These are phyloP conservation scores for Uria aalge DNA, from an alignment of 2,113 vertebrate species.

Conservation along the genomic window DNA sequence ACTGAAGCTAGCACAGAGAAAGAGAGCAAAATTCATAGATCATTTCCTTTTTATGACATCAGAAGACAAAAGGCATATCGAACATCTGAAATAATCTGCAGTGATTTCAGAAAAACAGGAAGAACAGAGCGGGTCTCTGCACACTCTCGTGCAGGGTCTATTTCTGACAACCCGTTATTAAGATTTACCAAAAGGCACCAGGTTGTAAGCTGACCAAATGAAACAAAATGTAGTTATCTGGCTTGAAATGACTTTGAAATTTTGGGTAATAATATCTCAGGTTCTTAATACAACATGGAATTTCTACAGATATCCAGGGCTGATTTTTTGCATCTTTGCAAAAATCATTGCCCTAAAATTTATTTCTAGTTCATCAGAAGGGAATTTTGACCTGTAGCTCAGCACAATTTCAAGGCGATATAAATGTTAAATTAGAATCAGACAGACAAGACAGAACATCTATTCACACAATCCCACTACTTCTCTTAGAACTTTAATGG, in stretches of 20 bases:
- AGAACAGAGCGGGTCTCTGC: background rate
- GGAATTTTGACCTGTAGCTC: background rate
- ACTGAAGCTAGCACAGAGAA: background rate
- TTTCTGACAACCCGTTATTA: background rate
- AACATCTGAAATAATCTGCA: background rate
- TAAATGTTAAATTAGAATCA: background rate
- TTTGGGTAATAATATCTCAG: background rate
- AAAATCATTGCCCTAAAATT: background rate
- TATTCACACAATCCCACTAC: background rate
- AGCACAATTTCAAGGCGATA: background rate
- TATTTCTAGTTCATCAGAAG: background rate
- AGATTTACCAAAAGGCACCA: background rate
- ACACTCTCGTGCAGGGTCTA: background rate
- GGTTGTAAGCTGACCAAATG: background rate
- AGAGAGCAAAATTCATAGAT: background rate
- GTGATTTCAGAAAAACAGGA: background rate
- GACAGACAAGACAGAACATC: background rate
- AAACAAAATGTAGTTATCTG: background rate
- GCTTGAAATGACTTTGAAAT: background rate
- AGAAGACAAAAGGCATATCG: background rate
- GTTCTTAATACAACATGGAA: background rate
- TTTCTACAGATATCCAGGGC: background rate
- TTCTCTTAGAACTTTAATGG: background rate
- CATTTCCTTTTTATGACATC: background rate
- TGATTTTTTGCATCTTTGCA: background rate